Conservation (phyloP, 2,888 invertebrate species). For the Polydrusus tereticollis region DNA sequence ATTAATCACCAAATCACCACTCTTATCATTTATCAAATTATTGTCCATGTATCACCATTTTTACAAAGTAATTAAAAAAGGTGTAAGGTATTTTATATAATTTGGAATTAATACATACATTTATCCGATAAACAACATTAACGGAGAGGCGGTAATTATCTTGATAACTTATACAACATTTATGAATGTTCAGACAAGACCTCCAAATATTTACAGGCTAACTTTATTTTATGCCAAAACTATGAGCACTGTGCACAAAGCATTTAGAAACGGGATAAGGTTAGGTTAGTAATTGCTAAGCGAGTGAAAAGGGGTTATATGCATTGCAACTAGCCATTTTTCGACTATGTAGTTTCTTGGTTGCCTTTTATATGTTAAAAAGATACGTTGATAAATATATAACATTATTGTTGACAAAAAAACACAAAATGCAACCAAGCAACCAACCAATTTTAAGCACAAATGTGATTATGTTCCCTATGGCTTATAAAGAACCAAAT, state of each 20-base stretch:
- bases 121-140: too few relatives aligned
- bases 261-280: conserved; percentile 32
- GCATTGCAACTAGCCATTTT: conserved; percentile 36
- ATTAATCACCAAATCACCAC: too few relatives aligned
- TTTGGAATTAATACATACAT: too few relatives aligned
- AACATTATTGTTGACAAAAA: background rate
- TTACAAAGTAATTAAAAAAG: too few relatives aligned
- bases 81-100: too few relatives aligned
- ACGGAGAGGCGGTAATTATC: too few relatives aligned
- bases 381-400: background rate
- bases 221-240: conserved; percentile 7
- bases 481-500: conserved; percentile 17
- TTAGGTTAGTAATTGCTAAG: conserved; percentile 57
- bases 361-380: background rate
- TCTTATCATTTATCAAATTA: too few relatives aligned
- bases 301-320: conserved; percentile 55
- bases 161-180: too few relatives aligned
- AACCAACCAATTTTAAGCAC: background rate
- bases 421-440: conserved; percentile 3
- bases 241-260: conserved; percentile 27
- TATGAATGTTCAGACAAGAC: background rate
- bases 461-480: background rate
- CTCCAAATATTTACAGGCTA: background rate
- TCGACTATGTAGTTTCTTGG: background rate
- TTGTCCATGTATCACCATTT: too few relatives aligned